Base-by-base conservation (phyloP, 2,888 invertebrate species). In the Brachycybe producta region DNA sequence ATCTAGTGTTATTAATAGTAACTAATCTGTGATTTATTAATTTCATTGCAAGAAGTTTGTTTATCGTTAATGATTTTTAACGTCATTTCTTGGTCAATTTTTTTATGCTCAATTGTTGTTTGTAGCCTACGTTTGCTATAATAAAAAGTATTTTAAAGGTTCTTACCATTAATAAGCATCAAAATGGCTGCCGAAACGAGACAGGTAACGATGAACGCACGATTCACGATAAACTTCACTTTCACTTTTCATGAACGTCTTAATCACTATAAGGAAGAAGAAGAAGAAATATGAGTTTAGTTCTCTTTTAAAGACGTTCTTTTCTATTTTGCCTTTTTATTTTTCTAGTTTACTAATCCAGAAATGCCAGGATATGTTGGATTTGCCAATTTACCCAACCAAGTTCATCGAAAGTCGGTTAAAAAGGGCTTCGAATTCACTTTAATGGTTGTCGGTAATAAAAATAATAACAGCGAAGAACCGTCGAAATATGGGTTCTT, bases 371-470 rank as follows among this genome's bases (percentile, higher is more conserved):
- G 70, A 11, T 94, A 92, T 71, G 75, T 90, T 32, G 90, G 90
- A 2, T 90, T 90, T 69, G 94, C 92, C 45, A 94, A 94, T 73
- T 70, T 95, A 34, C 94, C 94, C 1, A 92, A 94, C 69, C 94
- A 94, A 70, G 92, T 95, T 24, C 92, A 95, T 67, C 75, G 94
- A 56, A 95, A 95, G 69, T 92, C 91, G 0, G 94, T 94, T 48
- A 95, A 95, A 69, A 94, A 92, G 65, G 94, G 94, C 21, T 95
- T 95, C 65, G 94, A 94, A 70, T 95, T 95, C 66, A 94, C 94
- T 0, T 71, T 95, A 11, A 94, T 95, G 94, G 92, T 95, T 49
- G 92, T 88, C 7, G 88, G 72, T 71, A 44, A 26, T 43, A 44
- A 42, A 39, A 39, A 13, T 39, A 8, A 13, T 39, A 39, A 39